Evolutionary conservation across 2,888 invertebrate genomes (phyloP), one percentile per base, ranked within the genome.

Genomic region (Dicranocentrus wangi): DNA sequence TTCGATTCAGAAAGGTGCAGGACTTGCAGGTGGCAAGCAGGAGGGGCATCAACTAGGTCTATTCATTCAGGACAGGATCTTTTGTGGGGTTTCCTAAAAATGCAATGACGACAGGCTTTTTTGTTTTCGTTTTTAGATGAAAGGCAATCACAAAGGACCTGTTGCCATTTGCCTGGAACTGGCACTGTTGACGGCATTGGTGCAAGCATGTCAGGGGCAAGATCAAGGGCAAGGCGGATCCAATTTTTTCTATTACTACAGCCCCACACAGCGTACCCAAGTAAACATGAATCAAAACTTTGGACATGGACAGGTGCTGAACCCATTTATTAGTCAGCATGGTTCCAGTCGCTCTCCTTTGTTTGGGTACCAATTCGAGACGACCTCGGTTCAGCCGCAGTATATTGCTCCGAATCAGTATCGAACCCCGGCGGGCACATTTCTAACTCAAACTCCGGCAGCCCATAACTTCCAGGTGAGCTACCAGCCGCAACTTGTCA

Each of bases 201-300:
- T 58, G 2, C 58, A 27, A 19, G 3, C 27, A 21, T 72, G 72
- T 15, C 2, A 28, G 25, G 72, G 79, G 1, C 28, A 19, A 2
- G 28, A 55, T 17, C 28, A 19, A 2, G 28, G 69, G 7, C 15
- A n/a, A 13, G 15, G 21, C 15, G 68, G 68, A 1, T 7, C 58
- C 5, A 69, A 72, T 19, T 72, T 63, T 39, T 73, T 80, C 61
- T 80, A 72, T 17, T 80, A 73, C 28, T 80, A 73, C 43, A 80
- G 73, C 32, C 80, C 80, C 53, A 80, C 72, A 10, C 80, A 80
- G 17, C 39, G 73, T 39, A 73, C 80, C 13, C 53, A 65, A 10
- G 32, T 73, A 5, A 66, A 19, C 23, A 55, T 23, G 55, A 19
- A 32, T 19, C 68, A 80, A 13, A 70, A 61, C 17, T 21, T 55